Evolutionary conservation across 1,140 invertebrate genomes (phyloP).

Genomic region (Drosophila subobscura): DNA sequence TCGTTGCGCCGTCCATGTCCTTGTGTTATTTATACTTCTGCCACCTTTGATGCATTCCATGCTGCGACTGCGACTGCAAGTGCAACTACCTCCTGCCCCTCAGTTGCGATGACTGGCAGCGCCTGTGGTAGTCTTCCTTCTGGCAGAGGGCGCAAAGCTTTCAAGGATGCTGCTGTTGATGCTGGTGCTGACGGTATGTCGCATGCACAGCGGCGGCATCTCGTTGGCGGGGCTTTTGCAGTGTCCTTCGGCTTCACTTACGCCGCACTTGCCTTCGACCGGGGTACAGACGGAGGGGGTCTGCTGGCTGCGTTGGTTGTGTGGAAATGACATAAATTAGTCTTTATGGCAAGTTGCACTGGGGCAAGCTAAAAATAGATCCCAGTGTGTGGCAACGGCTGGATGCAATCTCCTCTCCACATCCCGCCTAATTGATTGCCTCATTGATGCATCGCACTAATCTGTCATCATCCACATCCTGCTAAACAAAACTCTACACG

Average conservation of each 20-base stretch:
- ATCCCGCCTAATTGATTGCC: constrained; percentile 15
- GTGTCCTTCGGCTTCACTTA: constrained; percentile 60
- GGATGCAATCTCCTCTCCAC: neutral
- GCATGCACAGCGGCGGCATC: constrained; percentile 38
- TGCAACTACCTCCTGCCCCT: constrained; percentile 4
- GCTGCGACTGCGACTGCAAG: constrained; percentile 54
- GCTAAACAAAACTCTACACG: no score
- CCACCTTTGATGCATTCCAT: constrained; percentile 46
- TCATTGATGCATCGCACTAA: constrained; percentile 43
- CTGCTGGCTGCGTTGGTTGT: constrained; percentile 11
- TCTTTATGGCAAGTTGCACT: constrained; percentile 30
- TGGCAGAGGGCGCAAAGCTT: constrained; percentile 18
- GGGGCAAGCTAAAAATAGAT: constrained; percentile 46
- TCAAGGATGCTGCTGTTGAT: constrained; percentile 48
- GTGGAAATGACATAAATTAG: constrained; percentile 61
- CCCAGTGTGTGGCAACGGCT: neutral
- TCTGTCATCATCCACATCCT: constrained; percentile 61
- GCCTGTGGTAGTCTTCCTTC: constrained; percentile 10
- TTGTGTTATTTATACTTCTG: constrained; percentile 73
- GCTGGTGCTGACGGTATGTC: constrained; percentile 31
- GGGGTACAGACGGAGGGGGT: neutral
- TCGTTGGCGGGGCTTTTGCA: constrained; percentile 24
- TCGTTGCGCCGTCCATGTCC: constrained; percentile 73
- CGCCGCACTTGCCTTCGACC: constrained; percentile 23
- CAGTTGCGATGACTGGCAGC: constrained; percentile 45